Conservation (phyloP, 2,888 invertebrate species). For the Steromphala cineraria region DNA sequence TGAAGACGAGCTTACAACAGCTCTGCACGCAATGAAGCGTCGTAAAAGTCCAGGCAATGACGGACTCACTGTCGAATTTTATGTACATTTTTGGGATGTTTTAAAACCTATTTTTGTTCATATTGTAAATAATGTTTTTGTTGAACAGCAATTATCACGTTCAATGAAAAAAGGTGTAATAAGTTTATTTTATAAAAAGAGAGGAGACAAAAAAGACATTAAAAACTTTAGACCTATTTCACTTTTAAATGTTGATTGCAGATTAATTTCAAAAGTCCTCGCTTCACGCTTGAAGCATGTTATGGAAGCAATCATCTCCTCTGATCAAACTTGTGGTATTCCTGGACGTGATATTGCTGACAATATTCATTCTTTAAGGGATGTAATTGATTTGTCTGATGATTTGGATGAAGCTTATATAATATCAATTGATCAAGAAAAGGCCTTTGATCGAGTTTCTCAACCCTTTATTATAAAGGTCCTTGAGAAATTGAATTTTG, state of each 20-base stretch:
- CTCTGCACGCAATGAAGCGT: neutral
- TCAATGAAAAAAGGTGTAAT: neutral
- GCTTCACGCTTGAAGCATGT: neutral
- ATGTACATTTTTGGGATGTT: neutral
- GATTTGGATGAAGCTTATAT: neutral
- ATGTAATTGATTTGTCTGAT: neutral
- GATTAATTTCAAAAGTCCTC: neutral
- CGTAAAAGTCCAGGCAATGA: constrained; percentile 11
- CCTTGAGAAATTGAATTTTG: constrained; percentile 3
- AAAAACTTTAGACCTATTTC: neutral
- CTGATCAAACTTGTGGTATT: neutral
- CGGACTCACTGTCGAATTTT: neutral
- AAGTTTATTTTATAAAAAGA: neutral
- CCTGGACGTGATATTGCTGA: neutral
- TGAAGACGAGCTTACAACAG: neutral
- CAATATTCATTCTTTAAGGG: neutral
- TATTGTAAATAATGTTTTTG: neutral
- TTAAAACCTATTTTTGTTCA: neutral
- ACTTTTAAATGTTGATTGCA: neutral
- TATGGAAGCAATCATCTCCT: neutral
- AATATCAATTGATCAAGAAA: neutral
- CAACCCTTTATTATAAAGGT: neutral
- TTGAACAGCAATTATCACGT: neutral
- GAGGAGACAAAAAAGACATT: neutral
- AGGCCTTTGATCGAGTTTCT: neutral